phyloP scores from a whole-genome alignment of 2,888 invertebrate genomes.

The Coleophora flavipennella region DNA sequence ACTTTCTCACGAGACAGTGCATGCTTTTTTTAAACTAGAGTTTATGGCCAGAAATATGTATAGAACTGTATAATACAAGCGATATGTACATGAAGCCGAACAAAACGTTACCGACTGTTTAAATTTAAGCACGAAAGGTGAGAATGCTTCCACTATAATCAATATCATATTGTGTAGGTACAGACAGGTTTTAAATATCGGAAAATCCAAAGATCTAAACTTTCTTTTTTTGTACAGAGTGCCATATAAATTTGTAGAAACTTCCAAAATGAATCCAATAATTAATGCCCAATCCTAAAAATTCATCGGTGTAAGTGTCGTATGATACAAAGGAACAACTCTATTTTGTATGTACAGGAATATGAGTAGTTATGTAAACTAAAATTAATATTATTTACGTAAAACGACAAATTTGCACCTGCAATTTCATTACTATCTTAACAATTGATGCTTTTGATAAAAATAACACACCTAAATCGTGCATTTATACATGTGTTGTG shows the following conservation, averaged over 20 bases:
- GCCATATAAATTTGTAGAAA: no score
- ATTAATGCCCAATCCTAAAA: not conserved
- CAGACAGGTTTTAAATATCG: conserved; percentile 34
- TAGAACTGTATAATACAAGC: conserved; percentile 74
- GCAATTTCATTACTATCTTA: no score
- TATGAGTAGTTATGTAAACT: no score
- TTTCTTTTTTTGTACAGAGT: no score
- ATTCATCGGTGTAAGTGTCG: not conserved
- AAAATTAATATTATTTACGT: no score
- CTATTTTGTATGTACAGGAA: conserved; percentile 9
- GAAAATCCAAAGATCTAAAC: no score
- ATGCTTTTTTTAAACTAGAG: conserved; percentile 75
- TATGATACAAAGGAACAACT: not conserved
- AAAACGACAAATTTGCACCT: no score
- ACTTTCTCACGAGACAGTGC: conserved; percentile 83
- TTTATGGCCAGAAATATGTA: conserved; percentile 67
- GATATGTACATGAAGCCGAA: conserved; percentile 75
- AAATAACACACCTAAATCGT: conserved; percentile 25
- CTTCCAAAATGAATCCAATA: no score
- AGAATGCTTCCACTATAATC: conserved; percentile 72
- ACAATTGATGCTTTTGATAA: no score
- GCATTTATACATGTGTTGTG: conserved; percentile 66
- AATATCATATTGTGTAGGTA: conserved; percentile 24
- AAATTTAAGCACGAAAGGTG: conserved; percentile 72
- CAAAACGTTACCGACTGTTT: conserved; percentile 68